A percentile compares a stretch with the other conserved stretches of the same genome.
Evolutionary conservation across 1,140 invertebrate genomes (phyloP).

Genomic region (Tribolium madens): DNA sequence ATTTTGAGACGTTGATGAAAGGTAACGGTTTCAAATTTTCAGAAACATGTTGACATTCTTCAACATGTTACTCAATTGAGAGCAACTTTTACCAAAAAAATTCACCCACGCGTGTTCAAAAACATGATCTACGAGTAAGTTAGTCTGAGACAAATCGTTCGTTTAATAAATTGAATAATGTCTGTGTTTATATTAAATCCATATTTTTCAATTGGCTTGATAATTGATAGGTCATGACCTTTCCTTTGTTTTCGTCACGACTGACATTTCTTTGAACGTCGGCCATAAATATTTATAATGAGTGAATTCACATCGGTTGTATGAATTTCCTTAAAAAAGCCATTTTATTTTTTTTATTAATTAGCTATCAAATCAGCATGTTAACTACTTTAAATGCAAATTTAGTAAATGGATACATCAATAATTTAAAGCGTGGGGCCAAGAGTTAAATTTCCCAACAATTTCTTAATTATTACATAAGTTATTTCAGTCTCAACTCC

Average conservation of each 20-base stretch:
- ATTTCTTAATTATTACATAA: background rate
- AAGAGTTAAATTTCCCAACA: background rate
- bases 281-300: slow-evolving; percentile 4
- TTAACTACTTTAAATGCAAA: background rate
- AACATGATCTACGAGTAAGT: too few relatives aligned
- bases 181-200: slow-evolving; percentile 33
- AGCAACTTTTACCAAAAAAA: background rate
- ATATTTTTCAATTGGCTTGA: slow-evolving; percentile 40
- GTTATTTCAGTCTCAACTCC: background rate
- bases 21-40: too few relatives aligned
- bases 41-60: slow-evolving; percentile 6
- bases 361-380: slow-evolving; percentile 7
- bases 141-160: background rate
- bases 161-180: slow-evolving; percentile 21
- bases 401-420: background rate
- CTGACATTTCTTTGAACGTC: slow-evolving; percentile 12
- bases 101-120: background rate
- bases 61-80: slow-evolving; percentile 1
- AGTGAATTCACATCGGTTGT: background rate
- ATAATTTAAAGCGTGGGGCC: background rate
- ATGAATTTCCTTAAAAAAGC: background rate
- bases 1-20: too few relatives aligned
- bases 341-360: slow-evolving; percentile 21
- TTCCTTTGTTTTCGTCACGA: slow-evolving; percentile 35
- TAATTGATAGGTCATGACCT: slow-evolving; percentile 40